Evolutionary conservation across 2,888 invertebrate genomes (phyloP).

Genomic region (Rhimphoctona megacephalus): DNA sequence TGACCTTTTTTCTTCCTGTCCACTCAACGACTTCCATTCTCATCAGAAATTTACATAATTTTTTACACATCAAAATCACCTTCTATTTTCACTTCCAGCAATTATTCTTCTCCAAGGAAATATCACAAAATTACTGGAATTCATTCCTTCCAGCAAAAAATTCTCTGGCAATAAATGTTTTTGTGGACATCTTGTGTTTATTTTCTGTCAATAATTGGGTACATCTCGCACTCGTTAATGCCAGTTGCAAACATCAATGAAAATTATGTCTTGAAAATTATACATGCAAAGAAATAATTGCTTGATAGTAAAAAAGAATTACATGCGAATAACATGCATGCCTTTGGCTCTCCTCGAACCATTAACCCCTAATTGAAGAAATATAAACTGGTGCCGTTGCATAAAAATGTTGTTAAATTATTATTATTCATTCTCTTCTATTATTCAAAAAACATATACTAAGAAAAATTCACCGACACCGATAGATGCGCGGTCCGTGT

Average conservation of each 20-base stretch:
- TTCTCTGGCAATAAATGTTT: background rate
- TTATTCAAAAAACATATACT: background rate
- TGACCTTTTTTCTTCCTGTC: background rate
- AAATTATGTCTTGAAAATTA: background rate
- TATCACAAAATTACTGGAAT: conserved; percentile 7
- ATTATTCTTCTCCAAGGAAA: conserved; percentile 11
- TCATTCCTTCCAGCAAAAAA: background rate
- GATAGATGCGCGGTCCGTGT: too few relatives aligned
- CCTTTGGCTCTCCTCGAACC: background rate
- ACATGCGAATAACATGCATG: background rate
- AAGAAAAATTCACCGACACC: too few relatives aligned
- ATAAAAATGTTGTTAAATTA: background rate
- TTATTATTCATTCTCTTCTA: background rate
- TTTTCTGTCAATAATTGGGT: background rate
- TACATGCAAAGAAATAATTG: background rate
- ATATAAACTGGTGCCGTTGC: background rate
- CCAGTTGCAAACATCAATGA: background rate
- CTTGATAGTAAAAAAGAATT: background rate
- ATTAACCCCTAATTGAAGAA: background rate
- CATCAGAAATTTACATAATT: conserved; percentile 2
- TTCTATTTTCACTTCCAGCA: background rate
- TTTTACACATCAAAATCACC: background rate
- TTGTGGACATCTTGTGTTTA: background rate
- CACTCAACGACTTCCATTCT: background rate
- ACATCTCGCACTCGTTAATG: background rate